These are phyloP conservation scores for Microtus montanus DNA, from an alignment of 2,113 vertebrate genomes.

Conservation along the genomic window DNA sequence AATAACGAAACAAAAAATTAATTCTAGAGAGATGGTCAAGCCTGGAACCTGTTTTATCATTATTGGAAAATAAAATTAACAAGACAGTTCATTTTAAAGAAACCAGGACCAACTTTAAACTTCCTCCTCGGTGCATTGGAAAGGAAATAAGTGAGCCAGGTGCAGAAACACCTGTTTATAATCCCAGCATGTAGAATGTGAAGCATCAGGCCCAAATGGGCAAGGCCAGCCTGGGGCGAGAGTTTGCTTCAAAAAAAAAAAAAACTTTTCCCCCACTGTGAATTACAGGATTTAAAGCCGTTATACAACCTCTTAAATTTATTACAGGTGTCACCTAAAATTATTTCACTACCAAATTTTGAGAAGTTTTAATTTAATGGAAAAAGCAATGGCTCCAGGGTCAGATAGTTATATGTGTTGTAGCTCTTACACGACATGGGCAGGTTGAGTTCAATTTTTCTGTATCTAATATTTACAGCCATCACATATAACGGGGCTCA, in stretches of 20 bases:
- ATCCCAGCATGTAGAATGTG: not conserved
- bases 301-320: slow-evolving; percentile 43
- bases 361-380: slow-evolving; percentile 33
- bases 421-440: not conserved
- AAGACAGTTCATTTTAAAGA: slow-evolving; percentile 43
- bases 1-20: slow-evolving; percentile 37
- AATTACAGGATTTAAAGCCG: slow-evolving; percentile 38
- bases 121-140: slow-evolving; percentile 11
- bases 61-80: slow-evolving; percentile 32
- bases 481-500: not conserved
- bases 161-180: too few species aligned
- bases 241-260: not conserved
- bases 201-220: too few species aligned
- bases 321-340: slow-evolving; percentile 48
- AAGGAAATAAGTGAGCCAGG: not conserved
- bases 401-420: not conserved
- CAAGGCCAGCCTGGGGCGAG: not conserved
- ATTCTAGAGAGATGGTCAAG: slow-evolving; percentile 14
- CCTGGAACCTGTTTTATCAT: slow-evolving; percentile 35
- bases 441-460: slow-evolving; percentile 28
- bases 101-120: not conserved
- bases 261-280: not conserved
- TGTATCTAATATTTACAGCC: not conserved
- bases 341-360: slow-evolving; percentile 44
- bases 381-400: slow-evolving; percentile 10